Evolutionary conservation across 2,888 invertebrate genomes (phyloP).

Genomic region (Platycnemis pennipes): DNA sequence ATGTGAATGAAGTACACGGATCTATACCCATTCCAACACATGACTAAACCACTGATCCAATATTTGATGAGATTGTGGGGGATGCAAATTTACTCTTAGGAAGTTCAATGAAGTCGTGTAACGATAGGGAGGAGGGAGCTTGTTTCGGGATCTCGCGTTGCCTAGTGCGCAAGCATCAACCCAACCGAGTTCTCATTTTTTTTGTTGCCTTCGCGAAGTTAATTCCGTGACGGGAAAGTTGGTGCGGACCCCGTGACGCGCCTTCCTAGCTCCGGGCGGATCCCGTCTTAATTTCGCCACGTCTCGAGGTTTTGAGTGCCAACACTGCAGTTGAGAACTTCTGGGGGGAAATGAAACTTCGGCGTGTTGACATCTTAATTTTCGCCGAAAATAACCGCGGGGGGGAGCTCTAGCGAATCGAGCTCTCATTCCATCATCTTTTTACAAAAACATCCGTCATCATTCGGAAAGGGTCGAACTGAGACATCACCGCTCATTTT

Average conservation of each 20-base stretch:
- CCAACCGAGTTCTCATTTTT: too few species aligned
- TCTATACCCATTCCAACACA: neutral
- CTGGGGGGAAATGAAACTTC: neutral
- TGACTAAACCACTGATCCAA: neutral
- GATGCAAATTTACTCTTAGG: neutral
- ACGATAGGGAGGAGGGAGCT: neutral
- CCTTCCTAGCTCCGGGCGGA: neutral
- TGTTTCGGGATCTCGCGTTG: neutral
- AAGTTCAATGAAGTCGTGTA: neutral
- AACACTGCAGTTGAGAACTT: neutral
- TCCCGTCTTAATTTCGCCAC: conserved; percentile 1
- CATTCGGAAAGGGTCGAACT: too few species aligned
- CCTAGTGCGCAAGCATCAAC: neutral
- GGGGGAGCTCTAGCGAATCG: too few species aligned
- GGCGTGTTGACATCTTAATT: conserved; percentile 26
- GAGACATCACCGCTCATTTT: too few species aligned
- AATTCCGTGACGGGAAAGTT: conserved; percentile 9
- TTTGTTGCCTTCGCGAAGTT: neutral
- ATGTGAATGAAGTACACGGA: neutral
- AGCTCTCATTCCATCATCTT: too few species aligned
- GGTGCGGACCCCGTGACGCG: neutral
- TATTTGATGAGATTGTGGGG: too few species aligned
- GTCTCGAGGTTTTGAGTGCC: neutral
- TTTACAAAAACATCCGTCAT: too few species aligned
- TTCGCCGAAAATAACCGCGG: neutral